A percentile compares a stretch with the other conserved stretches of the same genome.
phyloP scores from a whole-genome alignment of 1,140 invertebrate genomes.

The Antheraea mylitta region DNA sequence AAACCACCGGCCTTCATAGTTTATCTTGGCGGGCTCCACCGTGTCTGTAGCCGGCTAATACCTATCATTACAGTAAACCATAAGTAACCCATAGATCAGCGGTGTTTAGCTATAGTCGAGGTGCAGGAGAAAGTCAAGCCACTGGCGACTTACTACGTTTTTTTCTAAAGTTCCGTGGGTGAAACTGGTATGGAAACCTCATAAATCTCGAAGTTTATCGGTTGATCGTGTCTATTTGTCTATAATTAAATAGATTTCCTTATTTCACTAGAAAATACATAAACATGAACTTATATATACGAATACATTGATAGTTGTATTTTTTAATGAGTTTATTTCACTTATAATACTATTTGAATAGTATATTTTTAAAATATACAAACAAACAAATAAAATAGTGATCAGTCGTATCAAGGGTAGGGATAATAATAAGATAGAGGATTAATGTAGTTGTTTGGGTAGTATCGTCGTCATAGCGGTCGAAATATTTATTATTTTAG shows the following conservation, averaged over 20 bases:
- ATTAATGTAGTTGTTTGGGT: too few relatives aligned
- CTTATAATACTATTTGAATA: too few relatives aligned
- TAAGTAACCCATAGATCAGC: conserved; percentile 13
- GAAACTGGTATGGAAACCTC: conserved; percentile 1
- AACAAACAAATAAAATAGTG: too few relatives aligned
- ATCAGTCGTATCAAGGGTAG: too few relatives aligned
- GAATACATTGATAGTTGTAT: too few relatives aligned
- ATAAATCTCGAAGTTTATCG: neutral
- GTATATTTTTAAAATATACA: too few relatives aligned
- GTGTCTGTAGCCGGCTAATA: conserved; percentile 13
- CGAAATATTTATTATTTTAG: too few relatives aligned
- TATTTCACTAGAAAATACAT: neutral
- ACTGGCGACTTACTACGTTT: conserved; percentile 4
- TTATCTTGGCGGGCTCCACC: conserved; percentile 10
- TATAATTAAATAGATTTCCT: neutral
- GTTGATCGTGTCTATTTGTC: neutral
- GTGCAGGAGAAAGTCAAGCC: conserved; percentile 13
- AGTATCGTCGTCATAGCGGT: too few relatives aligned
- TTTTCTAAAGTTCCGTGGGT: neutral
- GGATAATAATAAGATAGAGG: too few relatives aligned
- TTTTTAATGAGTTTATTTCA: too few relatives aligned
- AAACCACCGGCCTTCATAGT: conserved; percentile 7
- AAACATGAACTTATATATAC: too few relatives aligned
- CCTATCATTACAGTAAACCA: conserved; percentile 14
- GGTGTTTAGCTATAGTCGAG: conserved; percentile 3